phyloP scores from a whole-genome alignment of 2,888 invertebrate species.

The Megastigmus dorsalis region DNA sequence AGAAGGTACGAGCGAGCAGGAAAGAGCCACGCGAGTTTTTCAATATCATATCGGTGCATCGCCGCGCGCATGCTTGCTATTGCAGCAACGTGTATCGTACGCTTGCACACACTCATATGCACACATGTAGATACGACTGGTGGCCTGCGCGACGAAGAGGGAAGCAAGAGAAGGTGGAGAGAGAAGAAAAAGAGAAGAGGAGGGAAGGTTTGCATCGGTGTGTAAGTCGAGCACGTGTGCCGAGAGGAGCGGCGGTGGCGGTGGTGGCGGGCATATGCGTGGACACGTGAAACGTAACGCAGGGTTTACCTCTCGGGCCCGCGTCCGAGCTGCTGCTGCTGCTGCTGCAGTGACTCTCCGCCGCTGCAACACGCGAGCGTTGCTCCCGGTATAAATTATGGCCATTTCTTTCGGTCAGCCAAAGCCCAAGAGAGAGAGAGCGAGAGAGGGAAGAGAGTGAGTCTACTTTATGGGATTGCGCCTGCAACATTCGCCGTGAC shows the following conservation, averaged over 20 bases:
- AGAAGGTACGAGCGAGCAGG: not conserved
- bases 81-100: no score
- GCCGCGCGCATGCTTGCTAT: no score
- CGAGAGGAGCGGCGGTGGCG: no score
- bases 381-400: constrained; percentile 71
- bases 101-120: no score
- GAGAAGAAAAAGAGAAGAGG: not conserved
- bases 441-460: constrained; percentile 41
- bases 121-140: no score
- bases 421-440: constrained; percentile 7
- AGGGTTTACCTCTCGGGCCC: constrained; percentile 46
- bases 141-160: not conserved
- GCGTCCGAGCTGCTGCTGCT: no score
- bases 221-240: constrained; percentile 20
- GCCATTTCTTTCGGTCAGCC: constrained; percentile 69
- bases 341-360: constrained; percentile 53
- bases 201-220: constrained; percentile 17
- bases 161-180: not conserved
- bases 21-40: constrained; percentile 16
- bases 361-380: constrained; percentile 72
- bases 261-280: constrained; percentile 8
- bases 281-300: constrained; percentile 56
- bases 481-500: constrained; percentile 69
- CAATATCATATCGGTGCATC: constrained; percentile 42
- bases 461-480: constrained; percentile 72